Base-by-base conservation (phyloP, 2,888 invertebrate species). In the Macrophya annulata region DNA sequence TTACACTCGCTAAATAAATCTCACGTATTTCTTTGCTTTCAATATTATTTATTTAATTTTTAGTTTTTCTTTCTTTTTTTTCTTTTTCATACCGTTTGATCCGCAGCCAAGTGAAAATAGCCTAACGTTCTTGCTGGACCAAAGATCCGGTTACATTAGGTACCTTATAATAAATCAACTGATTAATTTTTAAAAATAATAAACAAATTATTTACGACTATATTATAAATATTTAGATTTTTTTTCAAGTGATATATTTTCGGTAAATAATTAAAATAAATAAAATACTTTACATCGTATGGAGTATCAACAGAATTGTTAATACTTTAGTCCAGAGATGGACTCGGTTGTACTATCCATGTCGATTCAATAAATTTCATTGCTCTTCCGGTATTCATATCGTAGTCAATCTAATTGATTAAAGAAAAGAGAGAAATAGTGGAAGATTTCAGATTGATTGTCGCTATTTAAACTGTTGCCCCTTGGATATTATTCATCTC, bases 1-100 rank as follows among this genome's bases (percentile, higher is more conserved):
- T 17, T 76, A 40, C 76, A 76, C 43, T 25, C 4, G 76, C 12
- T 48, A 25, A 48, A 76, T 45, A 76, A 48, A 40, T 71, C 71
- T 21, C 45, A 48, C 21, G 21, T 43, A 15, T 74, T n/a, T 21
- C 21, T 31, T 6, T 17, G 12, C 4, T 68, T 68, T 68, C 68
- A 15, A 31, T 68, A 5, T 55, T 17, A 55, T 12, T 37, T 68
- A 17, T 15, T 68, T 68, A 25, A 37, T 68, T 68, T 10, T 5
- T 68, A 2, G 10, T 12, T 6, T 8, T 37, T 37, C n/a, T n/a
- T n/a, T n/a, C n/a, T n/a, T n/a, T n/a, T n/a, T n/a, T n/a, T n/a
- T n/a, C n/a, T n/a, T 68, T 17, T 37, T 21, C 17, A 55, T 17
- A 68, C 17, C 68, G 68, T 68, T 68, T 68, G 68, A 68, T 68